Conservation (phyloP, 2,797 vertebrate genomes). For the Pseudotriccus pelzelni region DNA sequence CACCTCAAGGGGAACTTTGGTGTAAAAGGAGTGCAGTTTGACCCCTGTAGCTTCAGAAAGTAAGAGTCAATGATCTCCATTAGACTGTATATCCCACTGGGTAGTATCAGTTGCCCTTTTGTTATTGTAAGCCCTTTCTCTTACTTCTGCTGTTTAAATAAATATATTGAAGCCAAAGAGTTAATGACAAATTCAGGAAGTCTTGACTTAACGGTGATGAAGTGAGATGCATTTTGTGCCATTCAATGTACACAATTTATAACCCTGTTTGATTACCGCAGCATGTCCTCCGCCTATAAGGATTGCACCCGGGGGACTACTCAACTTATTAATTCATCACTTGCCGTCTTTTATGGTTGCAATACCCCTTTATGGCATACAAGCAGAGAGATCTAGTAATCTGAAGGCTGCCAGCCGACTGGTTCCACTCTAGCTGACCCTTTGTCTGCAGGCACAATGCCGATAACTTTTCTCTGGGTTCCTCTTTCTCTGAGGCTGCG, state of each 20-base stretch:
- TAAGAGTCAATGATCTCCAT: slow-evolving; percentile 61
- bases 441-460: slow-evolving; percentile 85
- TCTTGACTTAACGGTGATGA: slow-evolving; percentile 74
- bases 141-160: slow-evolving; percentile 73
- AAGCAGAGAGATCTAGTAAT: slow-evolving; percentile 79
- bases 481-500: slow-evolving; percentile 42
- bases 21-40: slow-evolving; percentile 38
- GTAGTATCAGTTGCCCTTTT: slow-evolving; percentile 68
- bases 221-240: slow-evolving; percentile 67
- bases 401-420: slow-evolving; percentile 78
- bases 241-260: slow-evolving; percentile 79
- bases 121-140: slow-evolving; percentile 65
- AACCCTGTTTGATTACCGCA: slow-evolving; percentile 80
- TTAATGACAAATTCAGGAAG: slow-evolving; percentile 73
- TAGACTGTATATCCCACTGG: slow-evolving; percentile 61
- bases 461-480: slow-evolving; percentile 76
- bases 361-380: slow-evolving; percentile 76
- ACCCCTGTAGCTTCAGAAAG: slow-evolving; percentile 51
- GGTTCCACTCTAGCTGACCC: slow-evolving; percentile 83
- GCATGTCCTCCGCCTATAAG: slow-evolving; percentile 81
- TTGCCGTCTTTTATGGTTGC: slow-evolving; percentile 77
- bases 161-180: slow-evolving; percentile 69
- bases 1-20: slow-evolving; percentile 1
- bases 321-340: slow-evolving; percentile 88
- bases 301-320: slow-evolving; percentile 85